Percentiles rank a stretch among this genome's conserved stretches.
Evolutionary conservation across 2,888 invertebrate genomes (phyloP).

Genomic region (Eupithecia vulgata): DNA sequence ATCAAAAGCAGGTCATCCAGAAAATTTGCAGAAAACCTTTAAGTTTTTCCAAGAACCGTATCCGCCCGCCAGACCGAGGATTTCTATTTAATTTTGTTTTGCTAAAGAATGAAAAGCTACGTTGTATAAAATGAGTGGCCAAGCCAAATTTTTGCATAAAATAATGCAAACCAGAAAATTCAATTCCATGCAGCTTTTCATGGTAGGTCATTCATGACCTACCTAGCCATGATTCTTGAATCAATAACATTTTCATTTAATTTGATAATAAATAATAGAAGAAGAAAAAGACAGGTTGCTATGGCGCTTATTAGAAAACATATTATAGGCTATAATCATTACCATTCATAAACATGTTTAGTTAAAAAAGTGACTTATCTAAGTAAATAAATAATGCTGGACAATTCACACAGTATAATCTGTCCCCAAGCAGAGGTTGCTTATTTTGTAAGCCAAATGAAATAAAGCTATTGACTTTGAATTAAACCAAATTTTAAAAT

Average conservation of each 20-base stretch:
- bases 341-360: too few relatives aligned
- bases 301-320: too few relatives aligned
- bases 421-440: too few relatives aligned
- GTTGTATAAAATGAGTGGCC: slow-evolving; percentile 1
- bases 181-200: not conserved
- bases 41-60: slow-evolving; percentile 6
- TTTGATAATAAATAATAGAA: too few relatives aligned
- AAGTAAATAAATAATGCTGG: too few relatives aligned
- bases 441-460: too few relatives aligned
- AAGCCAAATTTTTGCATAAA: not conserved
- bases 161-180: not conserved
- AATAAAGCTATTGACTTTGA: not conserved
- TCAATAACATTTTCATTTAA: too few relatives aligned
- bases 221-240: too few relatives aligned
- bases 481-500: not conserved
- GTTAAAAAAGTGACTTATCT: too few relatives aligned
- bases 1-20: slow-evolving; percentile 9
- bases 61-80: not conserved
- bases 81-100: slow-evolving; percentile 8
- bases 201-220: not conserved
- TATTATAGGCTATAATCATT: too few relatives aligned
- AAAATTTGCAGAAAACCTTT: slow-evolving; percentile 8
- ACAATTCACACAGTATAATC: too few relatives aligned
- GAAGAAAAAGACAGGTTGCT: too few relatives aligned
- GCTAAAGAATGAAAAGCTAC: slow-evolving; percentile 8